Percentiles rank a stretch among this genome's conserved stretches.
Evolutionary conservation across 1,140 invertebrate genomes (phyloP).

Genomic region (Nilaparvata lugens): DNA sequence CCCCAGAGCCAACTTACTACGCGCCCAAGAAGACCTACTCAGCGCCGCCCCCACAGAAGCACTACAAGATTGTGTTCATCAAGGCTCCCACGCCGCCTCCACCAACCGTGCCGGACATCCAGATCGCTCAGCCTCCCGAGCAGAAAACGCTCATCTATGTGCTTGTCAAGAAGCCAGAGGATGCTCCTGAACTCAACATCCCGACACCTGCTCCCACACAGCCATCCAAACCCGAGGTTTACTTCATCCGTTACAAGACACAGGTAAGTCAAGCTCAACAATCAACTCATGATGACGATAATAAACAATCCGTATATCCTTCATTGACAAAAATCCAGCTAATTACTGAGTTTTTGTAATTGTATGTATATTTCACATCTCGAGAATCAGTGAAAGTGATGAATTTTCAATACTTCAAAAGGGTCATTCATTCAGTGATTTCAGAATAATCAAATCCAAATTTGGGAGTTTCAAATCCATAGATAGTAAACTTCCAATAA

Average conservation of each 20-base stretch:
- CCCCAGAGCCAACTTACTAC: slow-evolving; percentile 66
- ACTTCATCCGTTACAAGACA: slow-evolving; percentile 80
- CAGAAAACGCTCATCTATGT: slow-evolving; percentile 84
- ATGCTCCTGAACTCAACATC: slow-evolving; percentile 64
- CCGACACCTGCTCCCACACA: slow-evolving; percentile 69
- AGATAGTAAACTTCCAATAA: too few species aligned
- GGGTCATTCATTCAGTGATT: too few species aligned
- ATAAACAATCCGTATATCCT: too few species aligned
- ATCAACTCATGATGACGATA: too few species aligned
- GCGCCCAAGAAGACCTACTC: slow-evolving; percentile 36
- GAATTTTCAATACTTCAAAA: too few species aligned
- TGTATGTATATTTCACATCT: too few species aligned
- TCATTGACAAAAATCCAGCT: too few species aligned
- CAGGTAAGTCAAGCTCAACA: too few species aligned
- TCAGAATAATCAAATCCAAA: too few species aligned
- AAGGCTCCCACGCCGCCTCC: slow-evolving; percentile 73
- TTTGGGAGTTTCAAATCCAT: too few species aligned
- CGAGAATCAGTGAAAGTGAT: too few species aligned
- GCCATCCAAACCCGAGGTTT: slow-evolving; percentile 75
- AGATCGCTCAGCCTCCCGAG: slow-evolving; percentile 66
- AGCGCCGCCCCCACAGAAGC: slow-evolving; percentile 61
- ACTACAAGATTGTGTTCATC: slow-evolving; percentile 85
- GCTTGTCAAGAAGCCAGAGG: slow-evolving; percentile 79
- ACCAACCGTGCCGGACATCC: slow-evolving; percentile 63
- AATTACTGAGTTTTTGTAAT: too few species aligned